Evolutionary conservation across 2,797 vertebrate species (phyloP), one percentile per base, ranked within the genome.

Genomic region (Aeoliscus strigatus): DNA sequence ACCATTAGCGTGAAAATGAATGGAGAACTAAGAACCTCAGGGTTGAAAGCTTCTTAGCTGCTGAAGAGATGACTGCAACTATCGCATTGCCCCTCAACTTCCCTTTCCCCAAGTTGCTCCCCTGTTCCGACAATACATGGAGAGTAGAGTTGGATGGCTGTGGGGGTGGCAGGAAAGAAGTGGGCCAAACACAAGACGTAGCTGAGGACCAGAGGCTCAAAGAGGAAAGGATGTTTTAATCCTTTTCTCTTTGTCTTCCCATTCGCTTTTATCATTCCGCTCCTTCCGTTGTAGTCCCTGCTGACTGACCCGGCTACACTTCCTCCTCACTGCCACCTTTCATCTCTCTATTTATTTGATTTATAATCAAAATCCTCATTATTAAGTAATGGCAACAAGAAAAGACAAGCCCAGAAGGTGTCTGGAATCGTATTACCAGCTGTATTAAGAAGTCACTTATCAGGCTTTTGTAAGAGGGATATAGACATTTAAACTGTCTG

Each of bases 1-100:
- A 39, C 67, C 59, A 77, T 82, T 77, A 80, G 59, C 62, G 66
- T 14, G 45, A 66, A 70, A 78, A 67, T 51, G 71, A 78, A 73
- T 43, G 41, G 46, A 54, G 58, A 66, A 72, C 66, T 60, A 68
- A 76, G 60, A 78, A 79, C 73, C 80, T 67, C 53, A 1, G 44
- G 70, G 66, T 70, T 42, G 14, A 62, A 73, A 71, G 49, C 73
- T 66, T 60, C 63, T 74, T 66, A 78, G 70, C 73, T 60, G 63
- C 66, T 45, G 43, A 52, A 28, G 66, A 71, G 55, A 69, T 74
- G 73, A 80, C 61, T 71, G 52, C 61, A 69, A 56, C 49, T 42
- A 51, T 73, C 48, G 15, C 62, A 40, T 41, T 26, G 42, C 35
- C 48, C 54, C 64, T 66, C 69, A 33, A 58, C 54, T 45, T 25